Evolutionary conservation across 2,797 vertebrate genomes (phyloP).

Genomic region (Sylvilagus floridanus): DNA sequence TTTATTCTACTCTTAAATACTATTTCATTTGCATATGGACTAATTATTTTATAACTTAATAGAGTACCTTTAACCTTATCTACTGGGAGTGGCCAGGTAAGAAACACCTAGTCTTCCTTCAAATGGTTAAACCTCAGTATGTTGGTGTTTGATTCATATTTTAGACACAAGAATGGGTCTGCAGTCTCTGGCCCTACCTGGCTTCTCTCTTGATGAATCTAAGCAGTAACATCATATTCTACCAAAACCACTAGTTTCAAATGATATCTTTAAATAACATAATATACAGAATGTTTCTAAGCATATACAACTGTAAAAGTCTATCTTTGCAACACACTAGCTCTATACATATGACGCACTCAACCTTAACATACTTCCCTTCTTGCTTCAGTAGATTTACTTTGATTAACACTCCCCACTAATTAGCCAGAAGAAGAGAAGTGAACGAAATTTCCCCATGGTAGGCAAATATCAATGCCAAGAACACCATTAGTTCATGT

Average conservation of each 20-base stretch:
- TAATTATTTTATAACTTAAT: background rate
- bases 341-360: background rate
- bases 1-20: background rate
- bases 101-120: background rate
- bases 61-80: background rate
- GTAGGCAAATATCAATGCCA: background rate
- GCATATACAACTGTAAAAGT: background rate
- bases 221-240: background rate
- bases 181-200: background rate
- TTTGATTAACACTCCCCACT: background rate
- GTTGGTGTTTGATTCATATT: background rate
- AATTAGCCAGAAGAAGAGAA: background rate
- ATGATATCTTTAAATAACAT: background rate
- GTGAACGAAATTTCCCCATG: background rate
- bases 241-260: background rate
- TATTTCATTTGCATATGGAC: background rate
- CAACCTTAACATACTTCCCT: background rate
- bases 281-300: background rate
- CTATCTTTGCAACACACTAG: background rate
- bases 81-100: background rate
- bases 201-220: background rate
- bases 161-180: background rate
- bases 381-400: background rate
- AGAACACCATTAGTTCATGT: background rate
- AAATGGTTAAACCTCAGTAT: background rate